Percentiles rank a stretch among this genome's conserved stretches.
Evolutionary conservation across 2,113 vertebrate genomes (phyloP).

Genomic region (Rynchops niger): DNA sequence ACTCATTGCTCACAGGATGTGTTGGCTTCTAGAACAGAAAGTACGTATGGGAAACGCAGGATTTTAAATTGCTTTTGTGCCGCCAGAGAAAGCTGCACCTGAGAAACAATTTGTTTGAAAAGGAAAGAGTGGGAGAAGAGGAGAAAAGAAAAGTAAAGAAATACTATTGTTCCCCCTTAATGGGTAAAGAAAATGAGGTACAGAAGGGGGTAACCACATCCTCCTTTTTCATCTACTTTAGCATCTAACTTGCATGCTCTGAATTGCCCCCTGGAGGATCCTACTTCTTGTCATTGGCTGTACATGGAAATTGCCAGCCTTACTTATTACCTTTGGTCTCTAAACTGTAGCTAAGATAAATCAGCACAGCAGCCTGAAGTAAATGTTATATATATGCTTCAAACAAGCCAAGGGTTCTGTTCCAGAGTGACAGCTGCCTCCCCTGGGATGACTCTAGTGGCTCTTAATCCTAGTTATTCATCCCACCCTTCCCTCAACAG

Average conservation of each 20-base stretch:
- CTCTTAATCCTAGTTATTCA: neutral
- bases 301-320: neutral
- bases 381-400: neutral
- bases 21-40: neutral
- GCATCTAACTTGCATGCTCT: neutral
- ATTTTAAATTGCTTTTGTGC: neutral
- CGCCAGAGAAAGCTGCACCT: neutral
- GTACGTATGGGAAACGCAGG: neutral
- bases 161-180: neutral
- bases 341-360: slow-evolving; percentile 28
- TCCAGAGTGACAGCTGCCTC: slow-evolving; percentile 12
- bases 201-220: neutral
- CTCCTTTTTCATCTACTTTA: slow-evolving; percentile 40
- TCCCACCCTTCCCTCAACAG: neutral
- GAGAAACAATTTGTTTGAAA: neutral
- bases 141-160: neutral
- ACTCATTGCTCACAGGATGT: neutral
- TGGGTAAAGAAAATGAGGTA: slow-evolving; percentile 10
- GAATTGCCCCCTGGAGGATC: slow-evolving; percentile 28
- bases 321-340: slow-evolving; percentile 29
- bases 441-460: neutral
- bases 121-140: neutral
- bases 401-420: neutral
- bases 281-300: slow-evolving; percentile 5
- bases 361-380: neutral